Conservation (phyloP, 1,140 invertebrate genomes). For the Leptopilina clavipes region DNA sequence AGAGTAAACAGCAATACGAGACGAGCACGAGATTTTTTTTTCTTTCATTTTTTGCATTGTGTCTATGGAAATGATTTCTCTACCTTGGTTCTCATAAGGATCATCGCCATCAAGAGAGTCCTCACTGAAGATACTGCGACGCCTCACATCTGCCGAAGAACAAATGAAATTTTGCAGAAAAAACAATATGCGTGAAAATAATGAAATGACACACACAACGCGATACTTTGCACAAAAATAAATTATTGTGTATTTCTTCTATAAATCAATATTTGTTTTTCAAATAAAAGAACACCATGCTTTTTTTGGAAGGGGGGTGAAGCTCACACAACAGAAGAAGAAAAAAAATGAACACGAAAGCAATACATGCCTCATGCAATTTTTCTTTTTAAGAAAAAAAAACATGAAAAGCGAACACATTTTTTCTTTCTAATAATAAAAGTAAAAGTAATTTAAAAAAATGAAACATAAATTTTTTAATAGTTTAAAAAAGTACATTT, state of each 20-base stretch:
- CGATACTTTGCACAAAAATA: slow-evolving; percentile 28
- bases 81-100: slow-evolving; percentile 72
- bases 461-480: no score
- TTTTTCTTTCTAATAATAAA: no score
- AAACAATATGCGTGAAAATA: slow-evolving; percentile 51
- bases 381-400: not conserved
- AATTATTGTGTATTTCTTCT: slow-evolving; percentile 24
- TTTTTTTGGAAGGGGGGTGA: not conserved
- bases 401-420: not conserved
- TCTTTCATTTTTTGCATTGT: not conserved
- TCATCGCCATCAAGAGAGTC: slow-evolving; percentile 73
- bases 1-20: slow-evolving; percentile 1
- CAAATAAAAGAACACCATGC: not conserved
- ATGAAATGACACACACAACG: slow-evolving; percentile 39
- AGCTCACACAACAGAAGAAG: not conserved
- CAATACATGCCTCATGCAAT: slow-evolving; percentile 31
- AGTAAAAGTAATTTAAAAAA: not conserved
- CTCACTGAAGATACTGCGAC: slow-evolving; percentile 72
- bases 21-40: not conserved
- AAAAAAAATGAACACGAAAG: slow-evolving; percentile 1
- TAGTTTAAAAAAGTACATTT: no score
- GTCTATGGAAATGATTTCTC: slow-evolving; percentile 40
- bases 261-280: not conserved
- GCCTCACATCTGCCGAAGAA: slow-evolving; percentile 72
- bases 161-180: slow-evolving; percentile 60